A percentile compares a stretch with the other conserved stretches of the same genome.
These are phyloP conservation scores for Dicrostonyx torquatus DNA, from an alignment of 2,797 vertebrate genomes.

Conservation along the genomic window DNA sequence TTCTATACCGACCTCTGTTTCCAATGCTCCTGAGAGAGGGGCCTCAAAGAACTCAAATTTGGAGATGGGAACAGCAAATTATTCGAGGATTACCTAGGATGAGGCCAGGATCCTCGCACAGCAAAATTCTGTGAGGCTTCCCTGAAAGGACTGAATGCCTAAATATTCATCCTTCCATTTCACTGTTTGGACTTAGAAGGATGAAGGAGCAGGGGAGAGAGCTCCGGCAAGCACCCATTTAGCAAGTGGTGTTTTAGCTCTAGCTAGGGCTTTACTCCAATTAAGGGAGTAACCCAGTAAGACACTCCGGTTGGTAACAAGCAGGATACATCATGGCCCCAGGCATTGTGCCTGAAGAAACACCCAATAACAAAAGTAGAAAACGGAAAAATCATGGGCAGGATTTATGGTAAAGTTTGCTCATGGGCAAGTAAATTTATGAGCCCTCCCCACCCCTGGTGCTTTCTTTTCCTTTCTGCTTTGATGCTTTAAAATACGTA, in stretches of 20 bases:
- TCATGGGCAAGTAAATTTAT: constrained; percentile 60
- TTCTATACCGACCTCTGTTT: background rate
- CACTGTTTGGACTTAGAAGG: background rate
- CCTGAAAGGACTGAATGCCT: background rate
- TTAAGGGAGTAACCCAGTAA: constrained; percentile 17
- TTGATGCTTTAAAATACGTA: constrained; percentile 77
- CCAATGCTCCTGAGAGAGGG: background rate
- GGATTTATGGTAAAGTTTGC: constrained; percentile 73
- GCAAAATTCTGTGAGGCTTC: background rate
- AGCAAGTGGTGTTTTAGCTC: constrained; percentile 9
- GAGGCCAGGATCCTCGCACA: background rate
- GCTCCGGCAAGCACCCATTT: background rate
- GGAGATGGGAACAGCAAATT: background rate
- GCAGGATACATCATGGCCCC: constrained; percentile 10
- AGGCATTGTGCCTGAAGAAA: constrained; percentile 38
- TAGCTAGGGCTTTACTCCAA: constrained; percentile 19
- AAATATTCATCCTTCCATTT: background rate
- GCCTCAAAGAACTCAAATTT: background rate
- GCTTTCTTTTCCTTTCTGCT: constrained; percentile 66
- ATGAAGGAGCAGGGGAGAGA: background rate
- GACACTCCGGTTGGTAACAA: constrained; percentile 8
- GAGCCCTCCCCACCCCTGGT: background rate
- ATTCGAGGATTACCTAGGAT: background rate
- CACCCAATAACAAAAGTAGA: constrained; percentile 53
- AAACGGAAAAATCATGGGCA: constrained; percentile 62